Percentiles rank a stretch among this genome's conserved stretches.
phyloP scores from a whole-genome alignment of 2,888 invertebrate genomes.

The Melipona bicolor region DNA sequence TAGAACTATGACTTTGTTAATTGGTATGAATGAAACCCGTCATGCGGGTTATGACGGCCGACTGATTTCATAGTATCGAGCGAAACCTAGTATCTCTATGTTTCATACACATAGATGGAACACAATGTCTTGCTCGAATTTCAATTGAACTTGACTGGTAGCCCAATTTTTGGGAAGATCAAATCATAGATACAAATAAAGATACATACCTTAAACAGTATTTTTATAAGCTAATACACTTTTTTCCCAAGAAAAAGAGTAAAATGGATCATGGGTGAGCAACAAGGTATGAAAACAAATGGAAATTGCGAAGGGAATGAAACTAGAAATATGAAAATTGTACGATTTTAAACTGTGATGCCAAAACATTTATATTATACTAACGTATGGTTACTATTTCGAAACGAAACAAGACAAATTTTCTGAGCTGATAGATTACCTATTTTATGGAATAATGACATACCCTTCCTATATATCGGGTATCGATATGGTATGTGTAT shows the following conservation, averaged over 20 bases:
- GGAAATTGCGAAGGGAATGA: conserved; percentile 28
- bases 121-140: conserved; percentile 58
- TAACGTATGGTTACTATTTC: conserved; percentile 67
- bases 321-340: conserved; percentile 48
- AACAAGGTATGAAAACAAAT: conserved; percentile 28
- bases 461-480: conserved; percentile 72
- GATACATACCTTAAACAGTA: conserved; percentile 68
- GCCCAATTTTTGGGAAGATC: conserved; percentile 52
- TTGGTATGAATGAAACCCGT: conserved; percentile 55
- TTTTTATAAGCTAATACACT: conserved; percentile 70
- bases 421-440: conserved; percentile 69
- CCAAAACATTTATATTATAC: conserved; percentile 72
- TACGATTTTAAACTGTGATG: conserved; percentile 73
- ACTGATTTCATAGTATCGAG: conserved; percentile 59
- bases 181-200: conserved; percentile 52
- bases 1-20: conserved; percentile 73
- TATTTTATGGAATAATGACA: conserved; percentile 78
- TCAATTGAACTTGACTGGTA: conserved; percentile 58
- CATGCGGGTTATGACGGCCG: conserved; percentile 67
- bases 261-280: conserved; percentile 29
- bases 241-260: conserved; percentile 59
- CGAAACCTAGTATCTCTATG: conserved; percentile 60
- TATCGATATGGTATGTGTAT: conserved; percentile 73
- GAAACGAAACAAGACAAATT: conserved; percentile 60
- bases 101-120: conserved; percentile 59